Conservation (phyloP, 2,888 invertebrate species). For the Cheilosia impressa region DNA sequence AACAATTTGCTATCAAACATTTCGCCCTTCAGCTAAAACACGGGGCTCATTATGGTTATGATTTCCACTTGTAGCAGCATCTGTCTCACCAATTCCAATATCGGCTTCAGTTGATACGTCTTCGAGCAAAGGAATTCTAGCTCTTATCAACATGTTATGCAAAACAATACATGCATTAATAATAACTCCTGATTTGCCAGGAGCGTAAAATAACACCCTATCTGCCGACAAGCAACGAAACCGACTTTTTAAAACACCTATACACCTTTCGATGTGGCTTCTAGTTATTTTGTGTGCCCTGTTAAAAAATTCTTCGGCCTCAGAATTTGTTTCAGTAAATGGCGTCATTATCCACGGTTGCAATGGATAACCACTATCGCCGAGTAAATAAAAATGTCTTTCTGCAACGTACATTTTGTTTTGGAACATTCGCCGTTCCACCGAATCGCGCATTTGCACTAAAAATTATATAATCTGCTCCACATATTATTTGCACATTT, state of each 20-base stretch:
- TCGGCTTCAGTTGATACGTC: not conserved
- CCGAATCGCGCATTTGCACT: no score
- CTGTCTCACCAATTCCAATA: no score
- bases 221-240: not conserved
- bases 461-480: no score
- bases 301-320: not conserved
- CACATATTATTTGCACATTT: no score
- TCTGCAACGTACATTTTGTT: no score
- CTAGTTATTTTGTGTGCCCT: not conserved
- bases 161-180: constrained; percentile 4
- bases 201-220: not conserved
- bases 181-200: not conserved
- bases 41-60: no score
- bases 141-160: constrained; percentile 15
- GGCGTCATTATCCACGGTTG: not conserved
- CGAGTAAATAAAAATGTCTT: no score
- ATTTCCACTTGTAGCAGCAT: no score
- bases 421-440: no score
- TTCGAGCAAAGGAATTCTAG: constrained; percentile 12
- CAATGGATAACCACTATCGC: no score
- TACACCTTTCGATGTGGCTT: not conserved
- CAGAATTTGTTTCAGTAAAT: not conserved
- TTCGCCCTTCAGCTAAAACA: no score
- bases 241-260: not conserved
- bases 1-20: not conserved